Evolutionary conservation across 2,888 invertebrate genomes (phyloP), one percentile per base, ranked within the genome.

Genomic region (Drosophila atripex): DNA sequence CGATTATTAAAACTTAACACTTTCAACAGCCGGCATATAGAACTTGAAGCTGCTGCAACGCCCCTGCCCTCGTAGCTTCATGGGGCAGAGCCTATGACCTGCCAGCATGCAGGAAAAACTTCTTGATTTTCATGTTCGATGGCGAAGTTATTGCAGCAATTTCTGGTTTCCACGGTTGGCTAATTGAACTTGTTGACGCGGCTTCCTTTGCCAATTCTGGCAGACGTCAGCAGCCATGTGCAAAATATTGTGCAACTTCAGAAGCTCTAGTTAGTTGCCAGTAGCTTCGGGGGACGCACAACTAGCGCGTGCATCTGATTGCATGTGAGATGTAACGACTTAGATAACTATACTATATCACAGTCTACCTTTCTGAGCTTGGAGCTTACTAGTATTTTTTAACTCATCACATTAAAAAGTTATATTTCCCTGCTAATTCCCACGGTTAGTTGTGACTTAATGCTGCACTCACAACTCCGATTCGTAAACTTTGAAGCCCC

Each of bases 1-100:
- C 69, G 77, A 79, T 74, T 80, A 78, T 85, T 85, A 85, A 73
- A 77, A 85, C 73, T 85, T 85, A 71, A 71, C 80, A 73, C 71
- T 77, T 39, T 12, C 38, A 35, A 63, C 38, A 63, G 43, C 54
- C 32, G 53, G 57, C 51, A 58, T 46, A 46, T 18, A 18, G 18
- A 66, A 69, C 38, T 11, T 11, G 2, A 41, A 41, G 39, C 39
- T 39, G 39, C 3, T 39, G 14, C 30, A 14, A 35, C 53, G 16
- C 41, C 30, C 56, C 59, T 45, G 30, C 32, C 21, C 1, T 18
- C 2, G 21, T 47, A 41, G 21, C 45, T 16, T n/a, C 38, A 52
- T 23, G 63, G 6, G 38, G 21, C n/a, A 63, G 52, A 38, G 32
- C 63, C 18, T 5, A 11, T 6, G 21, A 57, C 53, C 41, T 21